Conservation (phyloP, 2,113 vertebrate genomes). For the Gobio gobio region DNA sequence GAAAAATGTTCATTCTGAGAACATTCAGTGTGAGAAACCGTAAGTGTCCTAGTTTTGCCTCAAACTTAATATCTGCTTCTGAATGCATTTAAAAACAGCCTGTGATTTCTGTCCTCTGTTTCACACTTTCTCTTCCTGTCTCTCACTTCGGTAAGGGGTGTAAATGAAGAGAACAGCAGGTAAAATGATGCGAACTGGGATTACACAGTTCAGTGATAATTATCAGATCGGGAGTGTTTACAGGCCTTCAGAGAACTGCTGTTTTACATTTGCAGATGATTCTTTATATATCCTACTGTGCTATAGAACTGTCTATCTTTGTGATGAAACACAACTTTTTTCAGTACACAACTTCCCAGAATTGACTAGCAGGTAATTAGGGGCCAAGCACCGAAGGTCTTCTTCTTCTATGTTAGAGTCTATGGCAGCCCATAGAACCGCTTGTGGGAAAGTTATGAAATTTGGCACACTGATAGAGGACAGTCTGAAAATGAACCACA, state of each 20-base stretch:
- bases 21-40: too few relatives aligned
- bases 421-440: too few relatives aligned
- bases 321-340: not conserved
- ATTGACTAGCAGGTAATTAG: not conserved
- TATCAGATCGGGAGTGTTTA: conserved; percentile 32
- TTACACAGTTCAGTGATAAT: conserved; percentile 40
- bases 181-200: conserved; percentile 50
- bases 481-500: too few relatives aligned
- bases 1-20: too few relatives aligned
- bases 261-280: not conserved
- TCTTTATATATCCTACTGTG: too few relatives aligned
- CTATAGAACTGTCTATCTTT: not conserved
- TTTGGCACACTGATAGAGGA: too few relatives aligned
- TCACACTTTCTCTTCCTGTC: conserved; percentile 53
- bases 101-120: conserved; percentile 51
- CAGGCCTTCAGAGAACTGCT: conserved; percentile 2
- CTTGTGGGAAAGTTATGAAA: too few relatives aligned
- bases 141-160: conserved; percentile 69
- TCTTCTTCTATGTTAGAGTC: too few relatives aligned
- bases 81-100: not conserved
- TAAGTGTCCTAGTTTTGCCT: not conserved
- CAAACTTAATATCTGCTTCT: conserved; percentile 45
- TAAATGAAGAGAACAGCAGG: conserved; percentile 74
- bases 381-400: too few relatives aligned
- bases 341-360: not conserved